These are phyloP conservation scores for Pseudorasbora parva DNA, from an alignment of 2,113 vertebrate genomes.

Conservation along the genomic window DNA sequence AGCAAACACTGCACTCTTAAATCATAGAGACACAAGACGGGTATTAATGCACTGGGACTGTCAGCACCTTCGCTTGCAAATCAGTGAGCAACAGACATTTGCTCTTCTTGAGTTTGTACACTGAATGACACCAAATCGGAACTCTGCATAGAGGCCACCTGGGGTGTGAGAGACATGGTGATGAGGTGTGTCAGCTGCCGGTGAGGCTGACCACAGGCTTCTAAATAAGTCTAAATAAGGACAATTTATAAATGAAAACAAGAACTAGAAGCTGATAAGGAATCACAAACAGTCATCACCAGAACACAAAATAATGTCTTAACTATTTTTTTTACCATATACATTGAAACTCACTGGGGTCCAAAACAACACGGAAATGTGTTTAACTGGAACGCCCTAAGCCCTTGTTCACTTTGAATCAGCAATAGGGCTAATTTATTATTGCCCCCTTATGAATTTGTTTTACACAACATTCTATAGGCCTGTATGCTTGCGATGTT, in stretches of 20 bases:
- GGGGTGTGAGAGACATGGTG: slow-evolving; percentile 36
- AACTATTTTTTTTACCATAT: neutral
- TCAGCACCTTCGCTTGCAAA: slow-evolving; percentile 33
- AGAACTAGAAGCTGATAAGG: neutral
- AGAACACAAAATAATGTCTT: neutral
- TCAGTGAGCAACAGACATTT: neutral
- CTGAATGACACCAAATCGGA: slow-evolving; percentile 23
- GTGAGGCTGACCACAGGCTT: neutral
- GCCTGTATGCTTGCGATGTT: too few relatives aligned
- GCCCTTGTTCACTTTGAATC: too few relatives aligned
- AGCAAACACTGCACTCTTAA: slow-evolving; percentile 12
- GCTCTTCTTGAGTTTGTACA: slow-evolving; percentile 33
- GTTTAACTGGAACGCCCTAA: too few relatives aligned
- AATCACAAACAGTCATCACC: neutral
- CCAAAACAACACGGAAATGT: neutral
- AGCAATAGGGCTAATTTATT: too few relatives aligned
- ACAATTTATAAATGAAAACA: neutral
- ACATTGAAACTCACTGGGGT: neutral
- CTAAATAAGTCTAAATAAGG: neutral
- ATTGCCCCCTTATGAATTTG: too few relatives aligned
- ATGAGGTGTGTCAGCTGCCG: slow-evolving; percentile 31
- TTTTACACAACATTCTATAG: too few relatives aligned
- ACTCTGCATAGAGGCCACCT: slow-evolving; percentile 21
- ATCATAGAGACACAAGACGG: neutral
- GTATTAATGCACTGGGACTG: neutral